phyloP scores from a whole-genome alignment of 2,113 vertebrate species.

The Dryoscopus gambensis region DNA sequence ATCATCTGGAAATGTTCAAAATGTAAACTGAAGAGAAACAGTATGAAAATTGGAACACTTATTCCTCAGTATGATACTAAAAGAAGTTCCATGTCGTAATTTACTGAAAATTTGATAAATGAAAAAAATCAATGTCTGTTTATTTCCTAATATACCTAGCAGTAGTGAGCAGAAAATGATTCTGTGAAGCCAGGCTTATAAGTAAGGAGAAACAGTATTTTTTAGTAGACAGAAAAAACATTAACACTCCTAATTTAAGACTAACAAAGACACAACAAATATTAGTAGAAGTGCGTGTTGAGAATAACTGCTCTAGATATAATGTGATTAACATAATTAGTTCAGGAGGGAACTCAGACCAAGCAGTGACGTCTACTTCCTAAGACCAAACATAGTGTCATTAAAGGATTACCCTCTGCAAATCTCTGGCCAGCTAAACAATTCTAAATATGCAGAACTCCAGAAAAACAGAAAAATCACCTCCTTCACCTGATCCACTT shows the following conservation, averaged over 20 bases:
- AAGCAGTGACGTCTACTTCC: not conserved
- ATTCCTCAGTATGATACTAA: not conserved
- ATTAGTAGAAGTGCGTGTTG: not conserved
- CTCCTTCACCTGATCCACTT: not conserved
- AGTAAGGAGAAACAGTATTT: not conserved
- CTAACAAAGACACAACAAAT: not conserved
- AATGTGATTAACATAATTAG: slow-evolving; percentile 14
- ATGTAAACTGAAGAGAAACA: not conserved
- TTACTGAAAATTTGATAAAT: not conserved
- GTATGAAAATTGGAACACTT: not conserved
- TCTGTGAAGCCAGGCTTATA: not conserved
- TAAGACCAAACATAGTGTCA: not conserved
- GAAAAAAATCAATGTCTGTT: not conserved
- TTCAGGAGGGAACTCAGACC: not conserved
- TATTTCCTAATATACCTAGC: not conserved
- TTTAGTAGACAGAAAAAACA: not conserved
- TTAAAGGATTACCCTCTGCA: not conserved
- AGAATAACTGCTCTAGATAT: not conserved
- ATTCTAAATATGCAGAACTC: not conserved
- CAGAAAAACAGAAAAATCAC: not conserved
- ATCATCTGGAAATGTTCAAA: not conserved
- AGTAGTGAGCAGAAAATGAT: not conserved
- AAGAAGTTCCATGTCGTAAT: not conserved
- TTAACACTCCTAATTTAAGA: not conserved
- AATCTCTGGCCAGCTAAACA: not conserved